Base-by-base conservation (phyloP, 1,140 invertebrate species). In the honey bee (Apis mellifera) region DNA sequence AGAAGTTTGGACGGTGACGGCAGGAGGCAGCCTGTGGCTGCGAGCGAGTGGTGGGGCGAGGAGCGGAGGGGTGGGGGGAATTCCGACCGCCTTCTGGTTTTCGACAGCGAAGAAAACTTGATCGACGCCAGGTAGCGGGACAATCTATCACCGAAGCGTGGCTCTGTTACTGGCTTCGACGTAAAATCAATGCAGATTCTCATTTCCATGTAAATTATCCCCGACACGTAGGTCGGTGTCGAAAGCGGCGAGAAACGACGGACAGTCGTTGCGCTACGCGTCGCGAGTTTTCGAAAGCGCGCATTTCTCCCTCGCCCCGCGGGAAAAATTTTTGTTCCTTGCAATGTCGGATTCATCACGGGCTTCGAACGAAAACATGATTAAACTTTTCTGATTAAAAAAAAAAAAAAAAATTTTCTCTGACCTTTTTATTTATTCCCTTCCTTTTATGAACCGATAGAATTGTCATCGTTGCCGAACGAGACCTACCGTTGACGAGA, bases 131-230 rank as follows among this genome's bases (percentile, higher is more conserved):
- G 82, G 71, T 52, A 66, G 78, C 80, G 74, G 48, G 59, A 71
- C 74, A 73, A 85, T 85, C 84, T 78, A 85, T 85, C 84, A 85
- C 74, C 52, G 23, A 42, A 42, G 54, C 57, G n/a, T n/a, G 68
- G 79, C 60, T 70, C 65, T 71, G 70, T 69, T 78, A 66, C 64
- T 78, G 81, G 84, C 19, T 68, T 70, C 73, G 84, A 85, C 84
- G 69, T 83, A 83, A 85, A 85, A 85, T 85, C 84, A 85, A 85
- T 85, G 84, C 74, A 69, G 81, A 85, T 83, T 73, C 84, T 85
- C 84, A 83, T 85, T 85, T 85, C 84, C 74, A 85, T 85, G 84
- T 64, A 85, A 85, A 85, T 85, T 72, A 83, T 83, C 69, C 57
- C n/a, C 52, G 78, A 79, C 69, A 52, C n/a, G 4, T 19, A 55